These are phyloP conservation scores for Falco columbarius DNA, from an alignment of 2,797 vertebrate genomes.

Conservation along the genomic window DNA sequence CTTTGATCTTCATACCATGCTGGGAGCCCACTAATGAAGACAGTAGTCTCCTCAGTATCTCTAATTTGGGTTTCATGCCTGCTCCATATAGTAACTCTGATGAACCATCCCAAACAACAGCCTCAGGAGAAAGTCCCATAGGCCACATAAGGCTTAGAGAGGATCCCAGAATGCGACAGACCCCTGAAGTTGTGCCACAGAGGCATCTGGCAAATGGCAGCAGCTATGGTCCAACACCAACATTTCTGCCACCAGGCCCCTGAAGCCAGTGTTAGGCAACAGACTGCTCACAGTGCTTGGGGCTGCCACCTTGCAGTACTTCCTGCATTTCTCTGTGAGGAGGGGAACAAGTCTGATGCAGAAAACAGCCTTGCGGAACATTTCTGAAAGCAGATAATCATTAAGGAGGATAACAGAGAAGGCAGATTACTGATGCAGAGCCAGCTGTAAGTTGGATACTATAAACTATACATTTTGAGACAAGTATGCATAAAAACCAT, in stretches of 20 bases:
- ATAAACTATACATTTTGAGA: neutral
- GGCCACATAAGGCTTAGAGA: neutral
- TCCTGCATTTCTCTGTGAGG: neutral
- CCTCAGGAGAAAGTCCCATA: neutral
- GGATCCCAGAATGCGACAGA: neutral
- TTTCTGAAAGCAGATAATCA: neutral
- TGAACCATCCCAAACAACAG: neutral
- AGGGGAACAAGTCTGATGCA: neutral
- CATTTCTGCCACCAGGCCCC: neutral
- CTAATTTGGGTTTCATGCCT: neutral
- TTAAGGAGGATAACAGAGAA: neutral
- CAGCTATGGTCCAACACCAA: neutral
- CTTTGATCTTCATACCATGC: neutral
- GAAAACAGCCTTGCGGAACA: neutral
- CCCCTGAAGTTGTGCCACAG: neutral
- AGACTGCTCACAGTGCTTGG: neutral
- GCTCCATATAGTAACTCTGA: neutral
- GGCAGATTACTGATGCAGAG: neutral
- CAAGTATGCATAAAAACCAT: neutral
- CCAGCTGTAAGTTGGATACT: neutral
- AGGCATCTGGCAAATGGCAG: neutral
- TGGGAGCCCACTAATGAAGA: neutral
- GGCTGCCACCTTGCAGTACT: neutral
- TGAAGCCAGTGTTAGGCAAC: neutral
- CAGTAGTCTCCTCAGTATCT: neutral